Conservation (phyloP, 2,113 vertebrate species). For the Limnothrissa miodon region DNA sequence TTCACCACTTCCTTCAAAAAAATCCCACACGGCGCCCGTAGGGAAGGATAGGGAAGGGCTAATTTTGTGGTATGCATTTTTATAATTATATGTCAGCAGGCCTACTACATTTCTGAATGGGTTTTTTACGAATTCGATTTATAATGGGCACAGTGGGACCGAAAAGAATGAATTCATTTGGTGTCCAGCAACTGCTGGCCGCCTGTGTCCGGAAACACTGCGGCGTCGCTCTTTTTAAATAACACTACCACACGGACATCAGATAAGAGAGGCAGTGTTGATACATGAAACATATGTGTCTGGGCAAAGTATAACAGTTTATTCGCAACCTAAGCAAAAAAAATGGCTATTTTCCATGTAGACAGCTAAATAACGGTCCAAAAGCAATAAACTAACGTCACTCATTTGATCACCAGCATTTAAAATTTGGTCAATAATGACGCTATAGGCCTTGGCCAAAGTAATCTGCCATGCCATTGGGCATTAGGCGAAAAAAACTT, state of each 20-base stretch:
- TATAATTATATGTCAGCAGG: too few species aligned
- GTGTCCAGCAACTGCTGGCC: slow-evolving; percentile 57
- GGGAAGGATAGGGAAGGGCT: too few species aligned
- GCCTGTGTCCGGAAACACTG: slow-evolving; percentile 59
- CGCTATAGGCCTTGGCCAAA: neutral
- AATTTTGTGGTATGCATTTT: too few species aligned
- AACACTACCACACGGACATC: slow-evolving; percentile 66
- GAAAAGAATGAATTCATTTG: slow-evolving; percentile 57
- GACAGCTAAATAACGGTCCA: neutral
- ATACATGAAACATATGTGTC: slow-evolving; percentile 52
- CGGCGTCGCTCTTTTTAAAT: slow-evolving; percentile 66
- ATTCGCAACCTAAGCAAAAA: slow-evolving; percentile 32
- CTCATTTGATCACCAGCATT: neutral
- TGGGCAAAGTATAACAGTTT: slow-evolving; percentile 62
- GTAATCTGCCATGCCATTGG: too few species aligned
- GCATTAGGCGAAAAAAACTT: too few species aligned
- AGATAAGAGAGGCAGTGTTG: slow-evolving; percentile 62
- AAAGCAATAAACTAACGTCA: neutral
- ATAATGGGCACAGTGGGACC: slow-evolving; percentile 44
- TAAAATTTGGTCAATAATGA: neutral
- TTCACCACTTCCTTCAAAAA: too few species aligned
- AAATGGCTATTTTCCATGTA: neutral
- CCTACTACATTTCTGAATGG: neutral
- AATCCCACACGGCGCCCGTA: too few species aligned
- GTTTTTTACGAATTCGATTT: neutral